Conservation (phyloP, 2,113 vertebrate genomes). For the Menidia beryllina region DNA sequence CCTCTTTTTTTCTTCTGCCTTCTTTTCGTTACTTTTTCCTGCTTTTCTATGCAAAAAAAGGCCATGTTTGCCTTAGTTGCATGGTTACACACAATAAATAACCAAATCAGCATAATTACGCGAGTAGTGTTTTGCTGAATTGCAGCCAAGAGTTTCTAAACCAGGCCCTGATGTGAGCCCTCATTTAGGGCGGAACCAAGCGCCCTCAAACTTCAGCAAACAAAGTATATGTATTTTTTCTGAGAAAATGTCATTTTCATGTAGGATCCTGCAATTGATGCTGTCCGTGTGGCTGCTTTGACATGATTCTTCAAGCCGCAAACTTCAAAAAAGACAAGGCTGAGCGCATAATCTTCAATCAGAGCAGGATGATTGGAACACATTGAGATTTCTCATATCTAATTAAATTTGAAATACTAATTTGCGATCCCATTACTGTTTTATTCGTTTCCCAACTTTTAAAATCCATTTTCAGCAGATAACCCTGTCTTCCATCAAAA, state of each 20-base stretch:
- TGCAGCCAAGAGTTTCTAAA: constrained; percentile 30
- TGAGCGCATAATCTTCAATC: constrained; percentile 54
- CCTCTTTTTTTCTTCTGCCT: background rate
- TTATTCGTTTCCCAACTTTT: constrained; percentile 15
- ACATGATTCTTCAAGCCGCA: constrained; percentile 36
- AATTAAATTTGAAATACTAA: constrained; percentile 31
- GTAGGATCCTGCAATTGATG: constrained; percentile 7
- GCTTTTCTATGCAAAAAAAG: constrained; percentile 32
- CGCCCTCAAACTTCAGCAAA: constrained; percentile 21
- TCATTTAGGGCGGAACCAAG: constrained; percentile 36
- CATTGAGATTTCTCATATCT: constrained; percentile 16
- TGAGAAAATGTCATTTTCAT: constrained; percentile 7
- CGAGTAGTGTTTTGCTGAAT: constrained; percentile 56
- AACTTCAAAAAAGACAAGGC: constrained; percentile 37
- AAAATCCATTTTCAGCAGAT: constrained; percentile 13
- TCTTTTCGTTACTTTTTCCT: constrained; percentile 21
- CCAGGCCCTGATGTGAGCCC: constrained; percentile 39
- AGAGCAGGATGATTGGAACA: constrained; percentile 12
- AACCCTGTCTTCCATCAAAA: constrained; percentile 18
- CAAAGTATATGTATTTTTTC: background rate
- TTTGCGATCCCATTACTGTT: constrained; percentile 29
- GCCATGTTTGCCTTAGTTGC: constrained; percentile 60
- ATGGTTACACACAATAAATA: constrained; percentile 74
- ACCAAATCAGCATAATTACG: constrained; percentile 74
- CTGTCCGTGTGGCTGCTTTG: constrained; percentile 19